Conservation (phyloP, 2,113 vertebrate species). For the Syngnathus scovelli region DNA sequence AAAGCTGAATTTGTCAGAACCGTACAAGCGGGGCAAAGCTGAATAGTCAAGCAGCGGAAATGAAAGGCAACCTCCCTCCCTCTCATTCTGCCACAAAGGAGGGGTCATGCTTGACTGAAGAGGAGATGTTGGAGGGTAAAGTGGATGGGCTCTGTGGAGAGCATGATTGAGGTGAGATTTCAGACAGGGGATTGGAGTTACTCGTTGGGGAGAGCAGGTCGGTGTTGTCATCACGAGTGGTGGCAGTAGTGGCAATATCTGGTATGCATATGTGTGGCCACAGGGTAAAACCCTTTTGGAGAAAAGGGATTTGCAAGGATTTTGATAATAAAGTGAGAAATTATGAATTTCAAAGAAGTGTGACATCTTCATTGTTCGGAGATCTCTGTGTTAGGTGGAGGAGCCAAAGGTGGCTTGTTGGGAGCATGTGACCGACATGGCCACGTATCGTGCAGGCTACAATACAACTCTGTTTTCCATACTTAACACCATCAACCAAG, state of each 20-base stretch:
- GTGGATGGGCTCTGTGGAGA: conserved; percentile 26
- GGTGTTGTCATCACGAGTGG: conserved; percentile 14
- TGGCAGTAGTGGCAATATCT: not conserved
- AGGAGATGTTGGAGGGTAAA: conserved; percentile 35
- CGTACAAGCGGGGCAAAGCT: conserved; percentile 49
- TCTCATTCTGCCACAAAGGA: conserved; percentile 36
- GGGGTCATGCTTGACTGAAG: conserved; percentile 55
- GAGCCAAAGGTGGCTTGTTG: not conserved
- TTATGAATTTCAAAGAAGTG: not conserved
- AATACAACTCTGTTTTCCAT: too few species aligned
- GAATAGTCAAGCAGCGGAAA: conserved; percentile 59
- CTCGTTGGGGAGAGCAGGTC: not conserved
- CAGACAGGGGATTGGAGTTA: conserved; percentile 20
- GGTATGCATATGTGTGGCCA: not conserved
- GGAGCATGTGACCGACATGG: too few species aligned
- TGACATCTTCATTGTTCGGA: not conserved
- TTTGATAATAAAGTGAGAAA: not conserved
- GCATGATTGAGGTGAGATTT: conserved; percentile 53
- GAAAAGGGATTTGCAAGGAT: too few species aligned
- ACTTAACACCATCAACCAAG: too few species aligned
- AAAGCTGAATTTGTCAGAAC: conserved; percentile 45
- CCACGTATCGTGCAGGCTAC: too few species aligned
- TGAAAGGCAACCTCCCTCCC: conserved; percentile 51
- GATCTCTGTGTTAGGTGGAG: not conserved
- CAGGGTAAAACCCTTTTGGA: too few species aligned